A percentile compares a stretch with the other conserved stretches of the same genome.
phyloP scores from a whole-genome alignment of 2,113 vertebrate genomes.

The Chiloscyllium plagiosum region DNA sequence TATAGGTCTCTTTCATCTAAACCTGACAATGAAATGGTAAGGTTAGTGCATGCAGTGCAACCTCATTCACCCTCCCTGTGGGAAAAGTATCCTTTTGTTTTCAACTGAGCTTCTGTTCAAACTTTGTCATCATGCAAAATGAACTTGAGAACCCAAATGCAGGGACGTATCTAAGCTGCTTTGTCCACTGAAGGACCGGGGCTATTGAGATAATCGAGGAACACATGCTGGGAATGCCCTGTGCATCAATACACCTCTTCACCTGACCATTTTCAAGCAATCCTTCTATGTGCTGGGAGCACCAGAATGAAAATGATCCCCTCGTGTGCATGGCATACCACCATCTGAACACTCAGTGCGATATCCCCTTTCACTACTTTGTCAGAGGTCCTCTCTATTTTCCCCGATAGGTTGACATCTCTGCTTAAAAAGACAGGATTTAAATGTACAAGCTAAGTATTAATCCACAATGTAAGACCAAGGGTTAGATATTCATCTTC shows the following conservation, averaged over 20 bases:
- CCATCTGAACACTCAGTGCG: background rate
- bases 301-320: background rate
- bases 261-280: background rate
- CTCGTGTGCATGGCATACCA: background rate
- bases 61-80: no score
- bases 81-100: no score
- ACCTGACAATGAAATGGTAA: no score
- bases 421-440: background rate
- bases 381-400: background rate
- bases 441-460: background rate
- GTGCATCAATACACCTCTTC: background rate
- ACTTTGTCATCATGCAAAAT: background rate
- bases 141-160: background rate
- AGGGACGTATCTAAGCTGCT: background rate
- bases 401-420: background rate
- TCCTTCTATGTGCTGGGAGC: background rate
- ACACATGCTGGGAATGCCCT: background rate
- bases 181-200: background rate
- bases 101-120: no score
- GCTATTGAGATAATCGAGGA: background rate
- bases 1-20: no score
- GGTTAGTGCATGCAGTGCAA: no score
- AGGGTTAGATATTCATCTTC: background rate
- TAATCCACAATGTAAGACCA: background rate
- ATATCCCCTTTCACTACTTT: background rate